Base-by-base conservation (phyloP, 2,888 invertebrate genomes). In the Holacanthella duospinosa region DNA sequence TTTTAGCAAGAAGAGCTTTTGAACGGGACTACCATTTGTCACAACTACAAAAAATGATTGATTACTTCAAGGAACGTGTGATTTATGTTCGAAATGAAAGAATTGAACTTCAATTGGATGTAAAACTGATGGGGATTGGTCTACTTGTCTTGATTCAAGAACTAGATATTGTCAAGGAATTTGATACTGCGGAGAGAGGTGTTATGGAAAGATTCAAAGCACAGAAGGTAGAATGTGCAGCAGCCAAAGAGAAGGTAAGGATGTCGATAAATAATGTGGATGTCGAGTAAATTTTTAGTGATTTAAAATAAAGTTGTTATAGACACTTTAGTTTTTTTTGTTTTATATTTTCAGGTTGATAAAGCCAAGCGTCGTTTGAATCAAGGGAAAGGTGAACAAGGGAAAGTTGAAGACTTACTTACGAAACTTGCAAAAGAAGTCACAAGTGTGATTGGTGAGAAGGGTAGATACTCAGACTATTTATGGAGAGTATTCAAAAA, bases 401-500 rank as follows among this genome's bases (percentile, higher is more conserved):
- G 75, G 48, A 77, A 77, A 43, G 71, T 80, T 44, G 77, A 78
- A 28, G 79, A 81, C n/a, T n/a, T n/a, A n/a, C n/a, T n/a, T n/a
- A n/a, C 2, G 79, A 80, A 64, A 80, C 82, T 83, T 16, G 81
- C 83, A 58, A 74, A 78, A 1, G 80, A 81, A 59, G 89, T 86
- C 74, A 79, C 82, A 61, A 79, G 77, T 29, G 78, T 82, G 6
- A 81, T 84, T 0, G 82, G 80, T 53, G 86, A 69, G 29, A 76
- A 87, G 61, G 86, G 87, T 74, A 89, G 87, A 75, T 92, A 88
- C 75, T 83, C 82, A 4, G 85, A 87, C 72, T 92, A 90, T 75
- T 77, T 93, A 53, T 82, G 83, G 25, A 84, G 86, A 74, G 89
- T 93, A 62, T 93, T 87, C 74, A 88, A 86, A 75, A 93, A 89